A percentile compares a stretch with the other conserved stretches of the same genome.
Evolutionary conservation across 2,113 vertebrate species (phyloP).

Genomic region (Psittacara wagleri): DNA sequence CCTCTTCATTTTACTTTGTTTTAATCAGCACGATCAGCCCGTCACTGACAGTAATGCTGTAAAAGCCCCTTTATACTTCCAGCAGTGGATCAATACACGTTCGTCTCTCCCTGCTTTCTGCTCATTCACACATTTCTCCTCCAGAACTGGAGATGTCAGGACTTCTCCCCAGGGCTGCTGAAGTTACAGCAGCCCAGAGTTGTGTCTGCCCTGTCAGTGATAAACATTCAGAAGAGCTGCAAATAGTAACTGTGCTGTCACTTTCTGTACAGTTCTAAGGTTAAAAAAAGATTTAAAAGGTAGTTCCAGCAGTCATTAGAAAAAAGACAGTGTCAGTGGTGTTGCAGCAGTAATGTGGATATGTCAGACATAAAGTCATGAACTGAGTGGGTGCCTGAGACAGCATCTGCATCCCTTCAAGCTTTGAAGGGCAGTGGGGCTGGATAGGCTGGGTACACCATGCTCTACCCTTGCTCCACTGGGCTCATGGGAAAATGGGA

Average conservation of each 20-base stretch:
- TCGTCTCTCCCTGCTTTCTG: not conserved
- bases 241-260: not conserved
- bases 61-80: not conserved
- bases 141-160: slow-evolving; percentile 10
- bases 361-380: not conserved
- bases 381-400: not conserved
- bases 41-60: not conserved
- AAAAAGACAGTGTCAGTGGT: not conserved
- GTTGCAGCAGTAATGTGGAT: not conserved
- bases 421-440: not conserved
- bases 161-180: not conserved
- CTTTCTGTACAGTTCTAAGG: slow-evolving; percentile 1
- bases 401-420: not conserved
- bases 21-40: not conserved
- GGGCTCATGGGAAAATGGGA: not conserved
- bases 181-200: not conserved
- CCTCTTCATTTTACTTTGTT: not conserved
- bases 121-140: not conserved
- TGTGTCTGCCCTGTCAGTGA: not conserved
- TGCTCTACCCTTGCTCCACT: not conserved
- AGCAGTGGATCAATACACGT: not conserved
- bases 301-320: not conserved
- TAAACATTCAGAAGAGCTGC: not conserved
- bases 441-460: not conserved
- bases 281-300: not conserved